phyloP scores from a whole-genome alignment of 2,797 vertebrate species.

The Paedocypris micromegethes region DNA sequence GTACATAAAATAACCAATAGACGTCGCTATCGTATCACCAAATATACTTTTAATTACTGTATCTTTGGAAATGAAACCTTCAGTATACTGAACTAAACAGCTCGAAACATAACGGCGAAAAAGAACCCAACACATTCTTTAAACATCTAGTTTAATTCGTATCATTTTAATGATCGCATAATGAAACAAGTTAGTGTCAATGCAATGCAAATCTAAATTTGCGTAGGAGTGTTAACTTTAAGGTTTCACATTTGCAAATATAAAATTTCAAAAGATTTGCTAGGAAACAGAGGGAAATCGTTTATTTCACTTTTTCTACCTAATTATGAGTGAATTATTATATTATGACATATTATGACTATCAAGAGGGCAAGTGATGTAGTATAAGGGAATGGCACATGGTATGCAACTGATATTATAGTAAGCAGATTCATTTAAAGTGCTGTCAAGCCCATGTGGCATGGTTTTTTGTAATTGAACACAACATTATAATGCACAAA shows the following conservation, averaged over 20 bases:
- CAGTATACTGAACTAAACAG: not conserved
- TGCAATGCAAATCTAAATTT: not conserved
- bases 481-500: constrained; percentile 58
- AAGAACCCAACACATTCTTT: constrained; percentile 6
- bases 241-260: no score
- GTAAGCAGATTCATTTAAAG: constrained; percentile 57
- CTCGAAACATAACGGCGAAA: not conserved
- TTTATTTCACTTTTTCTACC: no score
- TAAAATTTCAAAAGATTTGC: no score
- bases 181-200: constrained; percentile 5
- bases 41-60: not conserved
- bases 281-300: no score
- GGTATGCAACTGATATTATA: constrained; percentile 52
- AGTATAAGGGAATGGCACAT: constrained; percentile 6
- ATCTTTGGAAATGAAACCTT: not conserved
- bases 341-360: not conserved
- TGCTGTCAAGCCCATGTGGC: constrained; percentile 60
- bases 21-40: no score
- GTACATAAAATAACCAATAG: no score
- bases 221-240: no score
- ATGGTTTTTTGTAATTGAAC: constrained; percentile 49
- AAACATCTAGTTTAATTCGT: constrained; percentile 38
- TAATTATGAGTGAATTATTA: no score
- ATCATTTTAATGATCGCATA: constrained; percentile 42
- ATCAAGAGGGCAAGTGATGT: constrained; percentile 29